These are phyloP conservation scores for Nephrotoma flavescens DNA, from an alignment of 2,888 invertebrate genomes.

Conservation along the genomic window DNA sequence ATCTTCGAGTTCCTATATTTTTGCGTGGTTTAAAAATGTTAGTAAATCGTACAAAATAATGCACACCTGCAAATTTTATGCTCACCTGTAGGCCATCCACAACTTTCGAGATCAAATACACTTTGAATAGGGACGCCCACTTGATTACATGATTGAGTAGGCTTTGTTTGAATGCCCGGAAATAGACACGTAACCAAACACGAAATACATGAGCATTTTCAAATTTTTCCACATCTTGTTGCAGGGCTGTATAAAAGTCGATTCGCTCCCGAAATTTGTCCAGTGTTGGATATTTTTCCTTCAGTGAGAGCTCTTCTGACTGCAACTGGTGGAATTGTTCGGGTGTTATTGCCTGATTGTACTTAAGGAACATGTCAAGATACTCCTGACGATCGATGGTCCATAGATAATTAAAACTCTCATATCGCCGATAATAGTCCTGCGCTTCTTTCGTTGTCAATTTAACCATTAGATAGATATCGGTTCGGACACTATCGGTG, in stretches of 20 bases:
- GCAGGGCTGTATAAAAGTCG: slow-evolving; percentile 65
- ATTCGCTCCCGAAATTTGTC: slow-evolving; percentile 67
- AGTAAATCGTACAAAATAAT: not conserved
- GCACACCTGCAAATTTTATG: not conserved
- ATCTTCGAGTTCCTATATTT: slow-evolving; percentile 46
- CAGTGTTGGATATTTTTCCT: slow-evolving; percentile 47
- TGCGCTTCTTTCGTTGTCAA: slow-evolving; percentile 28
- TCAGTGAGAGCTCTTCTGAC: slow-evolving; percentile 41
- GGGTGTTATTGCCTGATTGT: slow-evolving; percentile 51
- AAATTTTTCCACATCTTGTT: slow-evolving; percentile 55
- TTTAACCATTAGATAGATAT: slow-evolving; percentile 38
- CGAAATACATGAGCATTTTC: slow-evolving; percentile 52
- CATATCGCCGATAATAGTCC: slow-evolving; percentile 36
- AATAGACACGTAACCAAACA: slow-evolving; percentile 66
- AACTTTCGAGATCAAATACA: slow-evolving; percentile 70
- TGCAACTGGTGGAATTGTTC: slow-evolving; percentile 17
- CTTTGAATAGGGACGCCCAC: slow-evolving; percentile 80
- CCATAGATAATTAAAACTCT: slow-evolving; percentile 68
- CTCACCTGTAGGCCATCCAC: slow-evolving; percentile 43
- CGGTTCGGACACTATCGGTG: slow-evolving; percentile 38
- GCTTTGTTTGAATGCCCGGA: slow-evolving; percentile 63
- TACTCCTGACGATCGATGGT: slow-evolving; percentile 60
- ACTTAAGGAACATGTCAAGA: slow-evolving; percentile 59
- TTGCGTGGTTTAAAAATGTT: not conserved
- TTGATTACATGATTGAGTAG: slow-evolving; percentile 71